Base-by-base conservation (phyloP, 2,888 invertebrate species). In the Calameuta filiformis region DNA sequence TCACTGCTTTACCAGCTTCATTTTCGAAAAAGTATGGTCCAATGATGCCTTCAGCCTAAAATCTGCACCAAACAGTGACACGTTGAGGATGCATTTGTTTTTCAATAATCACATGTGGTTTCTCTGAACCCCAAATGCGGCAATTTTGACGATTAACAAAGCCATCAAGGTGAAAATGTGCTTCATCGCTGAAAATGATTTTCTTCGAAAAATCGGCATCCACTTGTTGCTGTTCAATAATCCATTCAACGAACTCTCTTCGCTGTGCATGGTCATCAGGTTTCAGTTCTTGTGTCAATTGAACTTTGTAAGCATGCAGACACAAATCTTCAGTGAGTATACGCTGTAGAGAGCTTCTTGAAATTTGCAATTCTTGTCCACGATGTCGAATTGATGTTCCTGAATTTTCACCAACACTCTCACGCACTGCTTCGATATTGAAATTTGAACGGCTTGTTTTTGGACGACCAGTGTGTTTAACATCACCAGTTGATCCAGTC, bases 11-110 rank as follows among this genome's bases (percentile, higher is more conserved):
- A 75, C 81, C 81, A 76, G 77, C 78, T 75, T 81, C 83, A 81
- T 84, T 83, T 83, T 83, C 75, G 78, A 79, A 88, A 76, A 90
- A 88, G 77, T 85, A 88, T 73, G 88, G 90, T 35, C 35, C 35
- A 9, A 35, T 35, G 1, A 35, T 35, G 35, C 35, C 89, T 78
- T 85, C 87, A 84, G 84, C 82, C 86, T 86, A 89, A 81, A 91
- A 89, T 80, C 86, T 89, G 83, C 90, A 86, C 87, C 90, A 91
- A 87, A 89, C 89, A 82, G 89, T 90, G 56, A 86, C 81, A 84
- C 83, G 85, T 86, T 86, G 81, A 80, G 89, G 87, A 86, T 89
- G 86, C 83, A 35, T 82, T 80, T 82, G 85, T 81, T 81, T 83
- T 78, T 90, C 86, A 68, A 82, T 73, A 86, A 84, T 86, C 82